Evolutionary conservation across 2,797 vertebrate species (phyloP), one percentile per base, ranked within the genome.

Genomic region (Psittacula derbiana): DNA sequence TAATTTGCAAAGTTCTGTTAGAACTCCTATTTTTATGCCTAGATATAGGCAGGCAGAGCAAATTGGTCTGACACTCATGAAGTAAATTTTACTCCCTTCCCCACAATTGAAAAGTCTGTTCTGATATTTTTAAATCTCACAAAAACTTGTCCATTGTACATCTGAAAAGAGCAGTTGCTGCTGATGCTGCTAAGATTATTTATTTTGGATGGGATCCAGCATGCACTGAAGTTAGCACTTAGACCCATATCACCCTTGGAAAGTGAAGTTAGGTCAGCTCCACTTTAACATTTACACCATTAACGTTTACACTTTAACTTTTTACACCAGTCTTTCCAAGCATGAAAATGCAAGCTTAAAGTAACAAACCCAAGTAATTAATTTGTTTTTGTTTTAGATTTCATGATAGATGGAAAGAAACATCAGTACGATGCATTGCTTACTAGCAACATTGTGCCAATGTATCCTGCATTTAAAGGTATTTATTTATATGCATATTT

Each of bases 401-500:
- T 98, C 69, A 94, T 91, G 95, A 96, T 80, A 89, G 82, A 91
- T 93, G 98, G 69, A 98, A 98, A 31, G 47, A 96, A 98, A 30
- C 97, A 97, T 91, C 97, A 98, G 94, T 98, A 97, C 6, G 99
- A 99, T 65, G 98, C 98, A 27, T 94, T 99, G 44, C 96, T 98
- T 38, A 98, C 98, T 83, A 99, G 98, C 93, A 99, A 99, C 25
- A 96, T 99, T 53, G 98, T 98, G 25, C 99, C 99, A 12, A 99
- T 99, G 99, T 99, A 98, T 95, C 98, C 97, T 16, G 98, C 97
- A 74, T 99, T 99, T 90, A 98, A 99, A 97, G 99, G 99, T 99
- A 97, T 98, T 98, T 33, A 15, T 86, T 79, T 78, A 28, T 67
- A 66, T 40, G 23, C 4, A 3, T 47, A 11, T 90, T 86, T 72